Percentiles rank a stretch among this genome's conserved stretches.
phyloP scores from a whole-genome alignment of 2,797 vertebrate species.

The Eospalax fontanierii region DNA sequence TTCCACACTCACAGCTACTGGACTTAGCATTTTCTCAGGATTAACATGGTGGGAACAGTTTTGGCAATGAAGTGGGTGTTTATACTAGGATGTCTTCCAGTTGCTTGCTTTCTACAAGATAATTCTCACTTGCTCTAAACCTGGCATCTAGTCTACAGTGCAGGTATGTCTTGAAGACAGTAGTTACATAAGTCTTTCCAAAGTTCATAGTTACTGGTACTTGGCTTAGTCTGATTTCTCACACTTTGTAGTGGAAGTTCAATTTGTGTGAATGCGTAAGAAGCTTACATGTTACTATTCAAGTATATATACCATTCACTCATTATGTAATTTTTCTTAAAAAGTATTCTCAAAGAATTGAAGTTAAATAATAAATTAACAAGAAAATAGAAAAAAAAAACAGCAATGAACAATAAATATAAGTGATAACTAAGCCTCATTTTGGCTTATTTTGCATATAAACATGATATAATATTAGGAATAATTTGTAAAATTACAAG shows the following conservation, averaged over 20 bases:
- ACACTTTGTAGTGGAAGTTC: neutral
- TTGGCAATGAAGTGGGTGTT: neutral
- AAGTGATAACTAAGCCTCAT: neutral
- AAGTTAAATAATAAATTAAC: neutral
- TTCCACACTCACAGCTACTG: neutral
- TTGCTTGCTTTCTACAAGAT: neutral
- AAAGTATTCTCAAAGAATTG: neutral
- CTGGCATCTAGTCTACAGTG: neutral
- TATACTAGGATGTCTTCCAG: neutral
- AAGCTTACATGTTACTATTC: neutral
- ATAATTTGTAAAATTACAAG: constrained; percentile 3
- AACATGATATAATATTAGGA: constrained; percentile 24
- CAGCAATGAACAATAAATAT: neutral
- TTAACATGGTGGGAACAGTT: neutral
- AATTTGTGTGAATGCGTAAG: neutral
- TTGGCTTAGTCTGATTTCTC: neutral
- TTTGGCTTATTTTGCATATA: neutral
- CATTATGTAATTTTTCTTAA: neutral
- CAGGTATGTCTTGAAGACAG: neutral
- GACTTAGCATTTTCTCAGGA: neutral
- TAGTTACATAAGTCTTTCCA: neutral
- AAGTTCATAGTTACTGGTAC: neutral
- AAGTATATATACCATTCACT: neutral
- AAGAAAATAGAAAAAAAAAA: neutral
- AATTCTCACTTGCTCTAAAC: neutral